These are phyloP conservation scores for Sterrhoptilus dennistouni DNA, from an alignment of 2,113 vertebrate species.

Conservation along the genomic window DNA sequence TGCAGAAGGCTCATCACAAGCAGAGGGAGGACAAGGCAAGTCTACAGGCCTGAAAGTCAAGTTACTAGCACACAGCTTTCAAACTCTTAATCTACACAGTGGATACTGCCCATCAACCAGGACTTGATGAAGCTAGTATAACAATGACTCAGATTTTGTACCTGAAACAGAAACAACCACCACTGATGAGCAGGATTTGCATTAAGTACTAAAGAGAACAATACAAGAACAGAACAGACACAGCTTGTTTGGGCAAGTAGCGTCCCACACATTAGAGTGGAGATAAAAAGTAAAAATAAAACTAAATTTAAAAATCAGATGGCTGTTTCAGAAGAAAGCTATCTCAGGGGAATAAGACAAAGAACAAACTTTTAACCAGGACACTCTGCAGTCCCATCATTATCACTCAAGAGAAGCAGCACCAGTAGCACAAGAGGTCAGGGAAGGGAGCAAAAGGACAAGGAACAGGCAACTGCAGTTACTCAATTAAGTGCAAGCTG, in stretches of 20 bases:
- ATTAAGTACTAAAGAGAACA: neutral
- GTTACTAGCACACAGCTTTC: neutral
- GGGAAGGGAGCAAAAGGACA: neutral
- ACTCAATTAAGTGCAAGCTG: neutral
- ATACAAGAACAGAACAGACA: neutral
- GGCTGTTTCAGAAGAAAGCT: neutral
- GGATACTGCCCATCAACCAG: neutral
- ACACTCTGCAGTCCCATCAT: neutral
- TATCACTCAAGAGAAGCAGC: neutral
- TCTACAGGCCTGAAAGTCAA: neutral
- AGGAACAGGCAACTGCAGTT: neutral
- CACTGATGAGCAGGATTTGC: neutral
- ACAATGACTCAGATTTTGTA: neutral
- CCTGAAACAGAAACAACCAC: neutral
- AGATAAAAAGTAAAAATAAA: neutral
- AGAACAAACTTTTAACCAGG: neutral
- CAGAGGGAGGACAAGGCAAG: neutral
- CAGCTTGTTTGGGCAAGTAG: neutral
- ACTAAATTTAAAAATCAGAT: neutral
- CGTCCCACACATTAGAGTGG: rapidly evolving
- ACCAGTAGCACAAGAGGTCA: neutral
- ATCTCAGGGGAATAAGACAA: neutral
- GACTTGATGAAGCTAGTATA: neutral
- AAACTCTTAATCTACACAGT: neutral
- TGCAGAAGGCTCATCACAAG: neutral